Evolutionary conservation across 2,888 invertebrate species (phyloP).

Genomic region (Pristionchus mayeri): DNA sequence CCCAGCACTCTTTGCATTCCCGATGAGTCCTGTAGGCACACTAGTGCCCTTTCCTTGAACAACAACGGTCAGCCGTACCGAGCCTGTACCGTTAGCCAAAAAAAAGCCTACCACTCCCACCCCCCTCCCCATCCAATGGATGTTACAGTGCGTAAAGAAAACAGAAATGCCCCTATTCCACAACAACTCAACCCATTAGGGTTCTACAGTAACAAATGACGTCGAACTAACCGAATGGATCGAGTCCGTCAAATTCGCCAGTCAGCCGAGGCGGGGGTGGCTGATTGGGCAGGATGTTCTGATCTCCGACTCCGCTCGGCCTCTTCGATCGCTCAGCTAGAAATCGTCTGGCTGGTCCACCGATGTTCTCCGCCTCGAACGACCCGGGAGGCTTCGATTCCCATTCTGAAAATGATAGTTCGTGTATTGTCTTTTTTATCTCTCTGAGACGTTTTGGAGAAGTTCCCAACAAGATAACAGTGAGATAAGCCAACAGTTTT

Average conservation of each 20-base stretch:
- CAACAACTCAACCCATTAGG: neutral
- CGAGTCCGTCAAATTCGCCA: slow-evolving; percentile 41
- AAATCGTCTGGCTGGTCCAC: neutral
- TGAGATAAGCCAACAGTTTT: no score
- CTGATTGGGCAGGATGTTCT: slow-evolving; percentile 60
- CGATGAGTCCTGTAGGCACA: neutral
- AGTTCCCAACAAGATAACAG: no score
- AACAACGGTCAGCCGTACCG: neutral
- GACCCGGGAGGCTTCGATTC: slow-evolving; percentile 46
- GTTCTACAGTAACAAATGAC: neutral
- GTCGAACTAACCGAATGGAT: slow-evolving; percentile 58
- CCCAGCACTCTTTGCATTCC: neutral
- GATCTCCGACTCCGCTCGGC: slow-evolving; percentile 51
- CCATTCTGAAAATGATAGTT: slow-evolving; percentile 32
- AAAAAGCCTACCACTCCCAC: neutral
- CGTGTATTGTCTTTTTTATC: neutral
- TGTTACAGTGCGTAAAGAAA: neutral
- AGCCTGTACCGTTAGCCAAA: no score
- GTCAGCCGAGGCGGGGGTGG: slow-evolving; percentile 61
- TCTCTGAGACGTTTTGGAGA: no score
- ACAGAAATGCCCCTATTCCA: neutral
- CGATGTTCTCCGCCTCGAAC: slow-evolving; percentile 4
- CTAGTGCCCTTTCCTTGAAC: slow-evolving; percentile 3
- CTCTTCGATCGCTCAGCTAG: slow-evolving; percentile 18
- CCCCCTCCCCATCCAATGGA: neutral